A percentile compares a stretch with the other conserved stretches of the same genome.
These are phyloP conservation scores for Pedetes capensis DNA, from an alignment of 2,113 vertebrate species.

Conservation along the genomic window DNA sequence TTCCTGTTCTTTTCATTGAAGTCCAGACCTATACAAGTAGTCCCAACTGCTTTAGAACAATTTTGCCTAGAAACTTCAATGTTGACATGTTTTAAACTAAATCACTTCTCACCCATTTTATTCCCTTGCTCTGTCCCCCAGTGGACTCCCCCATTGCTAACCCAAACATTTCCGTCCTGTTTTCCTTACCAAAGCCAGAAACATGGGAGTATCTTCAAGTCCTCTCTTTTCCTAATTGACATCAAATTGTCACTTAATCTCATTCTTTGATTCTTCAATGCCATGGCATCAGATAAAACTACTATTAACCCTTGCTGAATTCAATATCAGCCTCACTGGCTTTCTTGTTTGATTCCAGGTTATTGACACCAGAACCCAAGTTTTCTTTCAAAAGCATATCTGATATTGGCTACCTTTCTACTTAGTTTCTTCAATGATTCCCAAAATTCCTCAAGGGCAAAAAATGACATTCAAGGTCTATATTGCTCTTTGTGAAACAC, in stretches of 20 bases:
- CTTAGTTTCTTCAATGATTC: neutral
- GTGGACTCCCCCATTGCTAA: neutral
- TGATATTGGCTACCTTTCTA: neutral
- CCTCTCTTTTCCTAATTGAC: neutral
- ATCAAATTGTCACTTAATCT: neutral
- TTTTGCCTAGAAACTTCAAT: neutral
- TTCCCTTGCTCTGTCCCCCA: neutral
- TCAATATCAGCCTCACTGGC: neutral
- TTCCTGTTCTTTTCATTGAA: neutral
- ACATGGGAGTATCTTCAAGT: neutral
- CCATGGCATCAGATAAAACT: neutral
- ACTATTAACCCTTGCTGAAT: neutral
- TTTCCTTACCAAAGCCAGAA: slow-evolving; percentile 7
- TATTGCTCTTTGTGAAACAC: neutral
- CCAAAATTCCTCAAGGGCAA: neutral
- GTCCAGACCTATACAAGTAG: neutral
- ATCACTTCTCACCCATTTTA: neutral
- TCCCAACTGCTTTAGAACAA: neutral
- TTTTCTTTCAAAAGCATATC: neutral
- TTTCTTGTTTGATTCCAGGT: neutral
- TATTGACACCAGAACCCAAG: neutral
- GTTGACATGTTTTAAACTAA: neutral
- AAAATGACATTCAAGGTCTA: neutral
- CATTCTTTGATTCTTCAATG: neutral
- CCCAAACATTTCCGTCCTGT: neutral